These are phyloP conservation scores for Eupithecia centaureata DNA, from an alignment of 2,888 invertebrate genomes.

Conservation along the genomic window DNA sequence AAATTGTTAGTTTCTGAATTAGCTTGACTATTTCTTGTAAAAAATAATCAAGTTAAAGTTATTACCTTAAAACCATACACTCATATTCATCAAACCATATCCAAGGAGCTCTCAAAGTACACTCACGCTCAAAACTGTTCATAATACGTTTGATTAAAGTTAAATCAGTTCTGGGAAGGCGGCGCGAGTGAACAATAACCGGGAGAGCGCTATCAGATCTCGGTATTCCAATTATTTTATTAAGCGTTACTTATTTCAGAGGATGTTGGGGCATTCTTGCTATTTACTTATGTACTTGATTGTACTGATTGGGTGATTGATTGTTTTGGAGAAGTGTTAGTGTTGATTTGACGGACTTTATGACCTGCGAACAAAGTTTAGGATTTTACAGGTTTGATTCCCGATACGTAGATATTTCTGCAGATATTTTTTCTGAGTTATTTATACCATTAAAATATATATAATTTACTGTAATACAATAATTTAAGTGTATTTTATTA, in stretches of 20 bases:
- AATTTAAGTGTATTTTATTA: too few species aligned
- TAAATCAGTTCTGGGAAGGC: constrained; percentile 37
- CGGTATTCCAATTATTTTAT: constrained; percentile 44
- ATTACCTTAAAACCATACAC: background rate
- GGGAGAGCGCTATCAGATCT: constrained; percentile 32
- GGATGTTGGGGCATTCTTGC: constrained; percentile 39
- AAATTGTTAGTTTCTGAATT: background rate
- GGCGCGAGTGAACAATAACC: constrained; percentile 35
- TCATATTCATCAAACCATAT: background rate
- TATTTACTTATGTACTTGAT: constrained; percentile 23
- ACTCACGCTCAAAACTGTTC: constrained; percentile 19
- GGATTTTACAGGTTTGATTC: too few species aligned
- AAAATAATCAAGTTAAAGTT: background rate
- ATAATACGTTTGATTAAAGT: constrained; percentile 33
- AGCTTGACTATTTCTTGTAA: too few species aligned
- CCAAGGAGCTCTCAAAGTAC: constrained; percentile 9
- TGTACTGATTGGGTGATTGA: constrained; percentile 24
- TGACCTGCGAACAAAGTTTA: too few species aligned
- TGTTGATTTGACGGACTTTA: too few species aligned
- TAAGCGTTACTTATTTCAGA: constrained; percentile 36
- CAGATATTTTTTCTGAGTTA: too few species aligned
- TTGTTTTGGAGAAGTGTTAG: background rate
- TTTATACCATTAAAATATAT: too few species aligned
- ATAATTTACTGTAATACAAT: too few species aligned
- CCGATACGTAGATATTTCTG: too few species aligned